These are phyloP conservation scores for Drosophila virilis DNA, from an alignment of 1,140 invertebrate species.

Conservation along the genomic window DNA sequence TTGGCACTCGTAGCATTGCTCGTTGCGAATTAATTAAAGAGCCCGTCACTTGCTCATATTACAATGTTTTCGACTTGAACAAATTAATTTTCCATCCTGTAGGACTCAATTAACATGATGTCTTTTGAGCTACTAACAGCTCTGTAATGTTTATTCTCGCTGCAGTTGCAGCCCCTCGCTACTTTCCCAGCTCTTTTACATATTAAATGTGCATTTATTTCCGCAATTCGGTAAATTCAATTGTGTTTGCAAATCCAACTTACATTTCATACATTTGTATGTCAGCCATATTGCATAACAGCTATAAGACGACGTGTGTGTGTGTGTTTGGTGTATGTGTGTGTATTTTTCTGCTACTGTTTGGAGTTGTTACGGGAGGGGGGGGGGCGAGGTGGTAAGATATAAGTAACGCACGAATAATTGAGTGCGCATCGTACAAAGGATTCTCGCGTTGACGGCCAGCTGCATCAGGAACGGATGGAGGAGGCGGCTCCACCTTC, in stretches of 20 bases:
- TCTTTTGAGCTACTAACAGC: constrained; percentile 20
- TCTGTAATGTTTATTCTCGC: background rate
- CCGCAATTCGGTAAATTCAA: constrained; percentile 46
- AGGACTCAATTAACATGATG: constrained; percentile 7
- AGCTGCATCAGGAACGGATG: background rate
- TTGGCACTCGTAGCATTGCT: too few relatives aligned
- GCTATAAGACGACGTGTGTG: too few relatives aligned
- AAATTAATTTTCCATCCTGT: background rate
- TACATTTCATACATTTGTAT: constrained; percentile 23
- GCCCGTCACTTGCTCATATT: too few relatives aligned
- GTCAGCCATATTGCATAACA: constrained; percentile 48
- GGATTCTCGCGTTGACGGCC: constrained; percentile 44
- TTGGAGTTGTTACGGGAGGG: constrained; percentile 11
- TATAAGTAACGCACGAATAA: constrained; percentile 74
- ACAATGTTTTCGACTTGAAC: too few relatives aligned
- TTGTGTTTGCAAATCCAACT: constrained; percentile 54
- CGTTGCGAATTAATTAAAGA: too few relatives aligned
- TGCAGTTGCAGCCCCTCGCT: background rate
- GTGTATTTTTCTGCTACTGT: constrained; percentile 1
- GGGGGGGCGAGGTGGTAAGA: constrained; percentile 49
- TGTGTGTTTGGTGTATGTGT: background rate
- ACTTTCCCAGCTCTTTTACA: constrained; percentile 22
- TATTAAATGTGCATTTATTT: constrained; percentile 69
- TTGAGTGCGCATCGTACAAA: constrained; percentile 69
- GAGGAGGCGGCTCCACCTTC: background rate